Evolutionary conservation across 2,888 invertebrate genomes (phyloP).

Genomic region (Drosophila borborema): DNA sequence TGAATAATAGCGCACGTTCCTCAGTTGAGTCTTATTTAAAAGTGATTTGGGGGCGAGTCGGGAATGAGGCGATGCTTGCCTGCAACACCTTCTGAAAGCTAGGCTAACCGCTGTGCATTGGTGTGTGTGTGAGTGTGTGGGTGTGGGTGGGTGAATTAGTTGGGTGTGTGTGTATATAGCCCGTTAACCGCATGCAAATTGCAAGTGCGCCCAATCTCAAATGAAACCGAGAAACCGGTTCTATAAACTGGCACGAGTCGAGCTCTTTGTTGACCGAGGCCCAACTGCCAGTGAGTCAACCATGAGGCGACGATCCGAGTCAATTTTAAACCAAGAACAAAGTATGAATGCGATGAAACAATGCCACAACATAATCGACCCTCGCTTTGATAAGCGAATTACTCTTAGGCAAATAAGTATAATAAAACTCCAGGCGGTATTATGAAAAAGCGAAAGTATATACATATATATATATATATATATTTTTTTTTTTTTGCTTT

Average conservation of each 20-base stretch:
- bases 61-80: background rate
- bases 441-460: slow-evolving; percentile 16
- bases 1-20: slow-evolving; percentile 67
- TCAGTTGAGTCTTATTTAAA: slow-evolving; percentile 26
- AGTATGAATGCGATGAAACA: slow-evolving; percentile 26
- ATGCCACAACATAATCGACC: slow-evolving; percentile 18
- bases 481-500: slow-evolving; percentile 12
- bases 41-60: slow-evolving; percentile 4
- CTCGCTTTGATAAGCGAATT: slow-evolving; percentile 33
- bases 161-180: slow-evolving; percentile 33
- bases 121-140: slow-evolving; percentile 14
- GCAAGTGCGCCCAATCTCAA: slow-evolving; percentile 16
- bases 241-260: slow-evolving; percentile 9
- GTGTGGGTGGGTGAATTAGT: slow-evolving; percentile 34
- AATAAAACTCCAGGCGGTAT: background rate
- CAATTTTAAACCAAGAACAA: slow-evolving; percentile 29
- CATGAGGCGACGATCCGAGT: background rate
- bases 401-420: slow-evolving; percentile 15
- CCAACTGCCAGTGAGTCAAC: slow-evolving; percentile 61
- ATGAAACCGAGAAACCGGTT: slow-evolving; percentile 28
- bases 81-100: slow-evolving; percentile 35
- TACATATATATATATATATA: too few species aligned
- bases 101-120: slow-evolving; percentile 26
- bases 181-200: slow-evolving; percentile 68
- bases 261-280: slow-evolving; percentile 30